Percentiles rank a stretch among this genome's conserved stretches.
Conservation (phyloP, 2,797 vertebrate genomes). For the Arrhamphus sclerolepis region DNA sequence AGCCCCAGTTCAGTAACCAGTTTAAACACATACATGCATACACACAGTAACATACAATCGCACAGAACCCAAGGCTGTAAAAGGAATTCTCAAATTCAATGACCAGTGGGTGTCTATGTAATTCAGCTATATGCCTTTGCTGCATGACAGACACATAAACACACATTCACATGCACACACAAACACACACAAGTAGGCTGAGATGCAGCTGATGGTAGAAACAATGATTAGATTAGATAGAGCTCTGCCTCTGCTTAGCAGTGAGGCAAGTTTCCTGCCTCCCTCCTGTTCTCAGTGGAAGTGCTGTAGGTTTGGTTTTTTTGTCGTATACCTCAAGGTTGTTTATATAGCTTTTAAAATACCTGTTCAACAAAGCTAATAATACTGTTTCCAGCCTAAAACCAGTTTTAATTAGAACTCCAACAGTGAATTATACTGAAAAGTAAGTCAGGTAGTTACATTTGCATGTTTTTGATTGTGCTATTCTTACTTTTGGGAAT, state of each 20-base stretch:
- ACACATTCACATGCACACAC: too few species aligned
- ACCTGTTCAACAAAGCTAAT: slow-evolving; percentile 76
- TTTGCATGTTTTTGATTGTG: slow-evolving; percentile 42
- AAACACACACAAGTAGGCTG: slow-evolving; percentile 25
- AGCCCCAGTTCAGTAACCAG: slow-evolving; percentile 73
- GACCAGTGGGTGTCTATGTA: slow-evolving; percentile 60
- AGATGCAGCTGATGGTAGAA: slow-evolving; percentile 78
- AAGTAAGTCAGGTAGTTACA: slow-evolving; percentile 44
- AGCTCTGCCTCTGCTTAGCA: slow-evolving; percentile 69
- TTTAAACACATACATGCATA: slow-evolving; percentile 52
- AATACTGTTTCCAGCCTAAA: slow-evolving; percentile 61
- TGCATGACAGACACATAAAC: slow-evolving; percentile 51
- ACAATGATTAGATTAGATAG: slow-evolving; percentile 80
- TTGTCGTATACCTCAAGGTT: slow-evolving; percentile 68
- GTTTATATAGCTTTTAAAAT: slow-evolving; percentile 76
- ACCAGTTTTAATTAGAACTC: slow-evolving; percentile 67
- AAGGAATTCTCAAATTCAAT: slow-evolving; percentile 69
- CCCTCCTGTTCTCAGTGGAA: slow-evolving; percentile 39
- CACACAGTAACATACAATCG: slow-evolving; percentile 20
- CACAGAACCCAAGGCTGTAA: slow-evolving; percentile 50
- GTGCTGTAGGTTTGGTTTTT: slow-evolving; percentile 63
- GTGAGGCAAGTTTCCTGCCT: slow-evolving; percentile 37
- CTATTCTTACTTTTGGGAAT: slow-evolving; percentile 10
- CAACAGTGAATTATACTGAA: slow-evolving; percentile 52
- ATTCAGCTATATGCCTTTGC: slow-evolving; percentile 68